Evolutionary conservation across 2,888 invertebrate genomes (phyloP).

Genomic region (Amphipyra tragopoginis): DNA sequence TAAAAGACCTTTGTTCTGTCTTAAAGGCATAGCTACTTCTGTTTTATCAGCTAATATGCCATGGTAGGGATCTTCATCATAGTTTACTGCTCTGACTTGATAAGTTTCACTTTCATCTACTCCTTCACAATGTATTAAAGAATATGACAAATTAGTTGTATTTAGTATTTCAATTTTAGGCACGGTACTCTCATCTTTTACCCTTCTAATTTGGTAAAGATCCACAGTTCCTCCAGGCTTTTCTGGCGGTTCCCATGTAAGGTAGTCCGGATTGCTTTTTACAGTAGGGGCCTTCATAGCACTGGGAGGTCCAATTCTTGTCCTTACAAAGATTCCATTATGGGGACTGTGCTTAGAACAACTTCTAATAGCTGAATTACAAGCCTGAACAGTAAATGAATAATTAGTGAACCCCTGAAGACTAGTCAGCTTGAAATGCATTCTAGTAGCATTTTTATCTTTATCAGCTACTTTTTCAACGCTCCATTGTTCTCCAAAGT

Average conservation of each 20-base stretch:
- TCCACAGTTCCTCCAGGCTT: constrained; percentile 89
- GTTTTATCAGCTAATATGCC: constrained; percentile 70
- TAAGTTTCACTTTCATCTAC: constrained; percentile 76
- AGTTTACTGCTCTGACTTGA: constrained; percentile 82
- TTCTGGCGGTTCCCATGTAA: constrained; percentile 88
- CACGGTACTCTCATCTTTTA: constrained; percentile 72
- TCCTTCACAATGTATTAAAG: constrained; percentile 76
- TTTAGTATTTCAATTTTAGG: constrained; percentile 66
- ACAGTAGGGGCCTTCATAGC: constrained; percentile 74
- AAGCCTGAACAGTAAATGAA: constrained; percentile 92
- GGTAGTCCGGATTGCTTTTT: constrained; percentile 69
- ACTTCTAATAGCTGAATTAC: constrained; percentile 89
- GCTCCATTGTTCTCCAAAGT: constrained; percentile 76
- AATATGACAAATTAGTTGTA: constrained; percentile 68
- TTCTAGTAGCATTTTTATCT: constrained; percentile 67
- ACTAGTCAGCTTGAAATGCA: constrained; percentile 69
- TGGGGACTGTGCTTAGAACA: constrained; percentile 90
- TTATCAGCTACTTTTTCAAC: constrained; percentile 70
- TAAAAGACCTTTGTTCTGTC: constrained; percentile 47
- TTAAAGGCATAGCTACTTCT: constrained; percentile 67
- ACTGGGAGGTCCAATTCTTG: constrained; percentile 91
- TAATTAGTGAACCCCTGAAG: constrained; percentile 92
- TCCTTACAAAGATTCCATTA: constrained; percentile 86
- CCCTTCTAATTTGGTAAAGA: constrained; percentile 88
- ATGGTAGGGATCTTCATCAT: constrained; percentile 76